Evolutionary conservation across 2,113 vertebrate species (phyloP).

Genomic region (Hystrix cristata): DNA sequence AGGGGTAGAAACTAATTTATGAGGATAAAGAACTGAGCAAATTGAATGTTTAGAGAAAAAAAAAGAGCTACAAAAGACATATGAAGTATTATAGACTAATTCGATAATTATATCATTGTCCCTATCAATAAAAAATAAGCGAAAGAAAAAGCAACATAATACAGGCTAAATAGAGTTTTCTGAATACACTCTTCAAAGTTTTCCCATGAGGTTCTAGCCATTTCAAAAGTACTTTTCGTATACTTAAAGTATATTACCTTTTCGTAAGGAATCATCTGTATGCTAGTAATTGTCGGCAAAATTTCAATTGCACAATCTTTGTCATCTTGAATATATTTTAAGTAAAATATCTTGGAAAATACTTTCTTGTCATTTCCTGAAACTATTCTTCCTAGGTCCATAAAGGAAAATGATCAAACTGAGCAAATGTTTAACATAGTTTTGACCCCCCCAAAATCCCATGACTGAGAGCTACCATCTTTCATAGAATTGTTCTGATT

Average conservation of each 20-base stretch:
- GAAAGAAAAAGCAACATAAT: slow-evolving; percentile 60
- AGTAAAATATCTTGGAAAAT: slow-evolving; percentile 60
- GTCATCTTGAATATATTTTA: slow-evolving; percentile 53
- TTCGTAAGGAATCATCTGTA: slow-evolving; percentile 52
- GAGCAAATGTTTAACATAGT: slow-evolving; percentile 7
- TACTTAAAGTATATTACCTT: slow-evolving; percentile 66
- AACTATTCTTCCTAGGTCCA: slow-evolving; percentile 11
- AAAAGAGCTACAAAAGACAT: neutral
- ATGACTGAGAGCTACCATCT: neutral
- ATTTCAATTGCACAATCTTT: neutral
- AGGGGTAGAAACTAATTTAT: slow-evolving; percentile 17
- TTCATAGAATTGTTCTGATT: slow-evolving; percentile 17
- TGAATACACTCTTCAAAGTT: slow-evolving; percentile 39
- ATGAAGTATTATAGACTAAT: slow-evolving; percentile 25
- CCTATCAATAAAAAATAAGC: slow-evolving; percentile 48
- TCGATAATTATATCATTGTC: slow-evolving; percentile 60
- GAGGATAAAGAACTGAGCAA: neutral
- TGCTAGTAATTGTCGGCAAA: slow-evolving; percentile 43
- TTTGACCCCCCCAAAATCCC: neutral
- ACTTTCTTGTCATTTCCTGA: slow-evolving; percentile 57
- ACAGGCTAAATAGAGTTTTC: slow-evolving; percentile 53
- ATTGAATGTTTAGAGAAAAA: slow-evolving; percentile 16
- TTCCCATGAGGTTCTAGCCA: slow-evolving; percentile 14
- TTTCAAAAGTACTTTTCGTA: slow-evolving; percentile 61
- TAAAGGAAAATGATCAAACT: slow-evolving; percentile 20